Percentiles rank a stretch among this genome's conserved stretches.
phyloP scores from a whole-genome alignment of 2,113 vertebrate genomes.

The Tupaia tana region DNA sequence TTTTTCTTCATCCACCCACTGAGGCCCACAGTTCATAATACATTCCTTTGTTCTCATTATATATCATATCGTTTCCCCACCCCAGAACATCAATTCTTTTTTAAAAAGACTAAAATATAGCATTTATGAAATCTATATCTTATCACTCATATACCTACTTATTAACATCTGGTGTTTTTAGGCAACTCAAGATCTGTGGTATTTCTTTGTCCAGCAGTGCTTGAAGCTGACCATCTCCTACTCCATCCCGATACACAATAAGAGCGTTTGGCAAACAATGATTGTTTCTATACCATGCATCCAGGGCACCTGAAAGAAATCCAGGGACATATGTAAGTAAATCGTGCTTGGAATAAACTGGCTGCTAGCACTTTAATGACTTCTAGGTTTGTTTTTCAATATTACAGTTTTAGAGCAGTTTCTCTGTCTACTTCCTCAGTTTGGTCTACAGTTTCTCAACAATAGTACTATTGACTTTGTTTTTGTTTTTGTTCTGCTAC shows the following conservation, averaged over 20 bases:
- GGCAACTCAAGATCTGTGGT: background rate
- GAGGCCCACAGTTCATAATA: background rate
- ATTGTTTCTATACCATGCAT: background rate
- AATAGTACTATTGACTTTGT: background rate
- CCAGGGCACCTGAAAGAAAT: conserved; percentile 46
- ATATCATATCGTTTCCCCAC: too few species aligned
- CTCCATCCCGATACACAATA: conserved; percentile 48
- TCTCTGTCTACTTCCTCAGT: background rate
- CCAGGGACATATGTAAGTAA: background rate
- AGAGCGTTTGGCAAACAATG: background rate
- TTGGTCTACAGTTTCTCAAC: background rate
- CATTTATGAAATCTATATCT: background rate
- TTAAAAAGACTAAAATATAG: background rate
- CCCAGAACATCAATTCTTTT: background rate
- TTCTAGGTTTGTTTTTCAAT: background rate
- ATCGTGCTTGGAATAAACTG: background rate
- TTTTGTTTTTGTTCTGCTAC: background rate
- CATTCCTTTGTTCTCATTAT: background rate
- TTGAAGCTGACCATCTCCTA: conserved; percentile 56
- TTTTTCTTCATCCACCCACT: background rate
- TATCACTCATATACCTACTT: background rate
- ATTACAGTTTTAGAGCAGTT: background rate
- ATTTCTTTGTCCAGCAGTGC: conserved; percentile 20
- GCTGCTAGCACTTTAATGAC: background rate
- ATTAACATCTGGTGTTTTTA: background rate